These are phyloP conservation scores for Mamestra configurata DNA, from an alignment of 1,140 invertebrate genomes.

Conservation along the genomic window DNA sequence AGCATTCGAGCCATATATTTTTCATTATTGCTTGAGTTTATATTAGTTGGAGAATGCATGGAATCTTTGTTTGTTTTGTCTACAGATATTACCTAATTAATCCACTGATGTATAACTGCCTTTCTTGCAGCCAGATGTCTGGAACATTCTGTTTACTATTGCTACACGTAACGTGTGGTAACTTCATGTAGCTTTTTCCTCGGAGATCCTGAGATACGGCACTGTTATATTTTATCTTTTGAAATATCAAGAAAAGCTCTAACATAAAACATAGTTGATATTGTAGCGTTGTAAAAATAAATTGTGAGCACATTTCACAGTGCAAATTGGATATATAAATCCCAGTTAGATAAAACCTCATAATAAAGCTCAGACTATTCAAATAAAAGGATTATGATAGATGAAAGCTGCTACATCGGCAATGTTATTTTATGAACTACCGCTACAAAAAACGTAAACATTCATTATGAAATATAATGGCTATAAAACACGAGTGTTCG, in stretches of 20 bases:
- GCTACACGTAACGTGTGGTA: too few relatives aligned
- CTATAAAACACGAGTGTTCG: constrained; percentile 32
- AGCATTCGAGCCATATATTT: not conserved
- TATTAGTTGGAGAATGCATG: not conserved
- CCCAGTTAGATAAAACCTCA: not conserved
- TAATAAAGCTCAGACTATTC: not conserved
- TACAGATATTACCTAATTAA: constrained; percentile 22
- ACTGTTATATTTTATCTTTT: too few relatives aligned
- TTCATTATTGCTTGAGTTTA: not conserved
- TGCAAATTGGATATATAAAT: not conserved
- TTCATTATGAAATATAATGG: constrained; percentile 25
- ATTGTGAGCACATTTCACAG: not conserved
- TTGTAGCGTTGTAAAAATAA: too few relatives aligned
- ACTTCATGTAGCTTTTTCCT: too few relatives aligned
- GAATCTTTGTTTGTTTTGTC: constrained; percentile 27
- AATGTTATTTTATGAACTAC: constrained; percentile 18
- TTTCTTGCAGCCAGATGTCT: not conserved
- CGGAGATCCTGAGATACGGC: too few relatives aligned
- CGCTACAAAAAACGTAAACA: constrained; percentile 26
- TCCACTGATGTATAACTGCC: not conserved
- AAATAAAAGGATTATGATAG: constrained; percentile 2
- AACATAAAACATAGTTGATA: too few relatives aligned
- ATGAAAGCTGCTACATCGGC: not conserved
- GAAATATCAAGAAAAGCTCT: too few relatives aligned
- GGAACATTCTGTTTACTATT: too few relatives aligned